Evolutionary conservation across 1,140 invertebrate species (phyloP).

Genomic region (Cyphomyrmex costatus): DNA sequence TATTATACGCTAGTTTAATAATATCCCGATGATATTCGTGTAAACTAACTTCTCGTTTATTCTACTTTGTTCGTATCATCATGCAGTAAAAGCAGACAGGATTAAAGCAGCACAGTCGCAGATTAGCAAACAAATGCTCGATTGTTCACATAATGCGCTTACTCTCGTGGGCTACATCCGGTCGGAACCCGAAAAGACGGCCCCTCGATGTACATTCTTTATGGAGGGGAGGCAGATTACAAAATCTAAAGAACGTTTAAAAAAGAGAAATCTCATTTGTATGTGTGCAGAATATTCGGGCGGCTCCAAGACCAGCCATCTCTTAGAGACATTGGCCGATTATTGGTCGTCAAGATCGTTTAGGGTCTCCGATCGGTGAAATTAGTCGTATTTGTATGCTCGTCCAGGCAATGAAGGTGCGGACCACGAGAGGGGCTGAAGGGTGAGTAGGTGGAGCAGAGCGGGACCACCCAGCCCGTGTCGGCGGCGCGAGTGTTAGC

Average conservation of each 20-base stretch:
- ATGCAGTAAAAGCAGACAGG: slow-evolving; percentile 24
- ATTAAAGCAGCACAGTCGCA: slow-evolving; percentile 49
- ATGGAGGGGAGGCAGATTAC: slow-evolving; percentile 8
- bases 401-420: slow-evolving; percentile 70
- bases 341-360: slow-evolving; percentile 71
- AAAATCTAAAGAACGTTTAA: slow-evolving; percentile 31
- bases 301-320: not conserved
- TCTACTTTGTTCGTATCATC: slow-evolving; percentile 12
- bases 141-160: slow-evolving; percentile 58
- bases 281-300: slow-evolving; percentile 2
- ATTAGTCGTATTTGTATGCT: slow-evolving; percentile 75
- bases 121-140: slow-evolving; percentile 55
- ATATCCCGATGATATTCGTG: not conserved
- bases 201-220: not conserved
- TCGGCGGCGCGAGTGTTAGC: slow-evolving; percentile 84
- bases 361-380: slow-evolving; percentile 66
- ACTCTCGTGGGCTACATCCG: slow-evolving; percentile 49
- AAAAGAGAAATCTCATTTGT: slow-evolving; percentile 14
- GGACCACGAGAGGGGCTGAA: slow-evolving; percentile 79
- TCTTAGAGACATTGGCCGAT: slow-evolving; percentile 37
- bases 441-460: slow-evolving; percentile 83
- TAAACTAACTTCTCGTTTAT: slow-evolving; percentile 12
- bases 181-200: slow-evolving; percentile 31
- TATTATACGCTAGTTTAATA: not conserved
- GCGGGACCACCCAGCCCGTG: slow-evolving; percentile 86